Conservation (phyloP, 2,797 vertebrate genomes). For the Spizella passerina region DNA sequence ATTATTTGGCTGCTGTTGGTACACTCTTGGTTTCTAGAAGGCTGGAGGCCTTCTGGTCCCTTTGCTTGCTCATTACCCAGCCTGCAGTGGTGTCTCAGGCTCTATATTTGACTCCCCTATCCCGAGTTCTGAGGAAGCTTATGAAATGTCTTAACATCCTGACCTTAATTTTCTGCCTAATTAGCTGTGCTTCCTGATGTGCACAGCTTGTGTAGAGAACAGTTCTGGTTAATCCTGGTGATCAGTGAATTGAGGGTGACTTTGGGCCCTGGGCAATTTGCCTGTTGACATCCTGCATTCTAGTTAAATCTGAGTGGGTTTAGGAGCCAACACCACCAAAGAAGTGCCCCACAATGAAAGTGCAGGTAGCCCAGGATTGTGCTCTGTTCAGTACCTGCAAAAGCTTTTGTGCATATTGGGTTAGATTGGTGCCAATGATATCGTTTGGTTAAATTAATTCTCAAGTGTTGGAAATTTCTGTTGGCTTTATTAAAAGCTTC, state of each 20-base stretch:
- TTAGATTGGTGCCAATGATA: background rate
- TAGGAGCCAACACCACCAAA: background rate
- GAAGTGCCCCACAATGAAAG: background rate
- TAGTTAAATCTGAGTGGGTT: background rate
- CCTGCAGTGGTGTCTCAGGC: background rate
- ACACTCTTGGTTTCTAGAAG: background rate
- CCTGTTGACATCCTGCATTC: background rate
- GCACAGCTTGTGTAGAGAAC: background rate
- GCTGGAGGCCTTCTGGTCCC: background rate
- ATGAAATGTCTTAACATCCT: background rate
- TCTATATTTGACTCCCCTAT: background rate
- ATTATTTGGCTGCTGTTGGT: background rate
- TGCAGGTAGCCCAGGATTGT: background rate
- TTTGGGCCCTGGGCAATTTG: background rate
- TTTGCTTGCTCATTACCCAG: background rate
- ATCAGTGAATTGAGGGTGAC: background rate
- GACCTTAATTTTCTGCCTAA: slow-evolving; percentile 21
- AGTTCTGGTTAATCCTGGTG: background rate
- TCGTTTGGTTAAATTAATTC: background rate
- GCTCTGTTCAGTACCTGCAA: background rate
- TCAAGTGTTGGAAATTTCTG: background rate
- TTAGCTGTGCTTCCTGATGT: background rate
- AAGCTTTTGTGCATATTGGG: background rate
- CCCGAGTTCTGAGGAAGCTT: background rate
- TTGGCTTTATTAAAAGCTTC: background rate